Evolutionary conservation across 2,888 invertebrate species (phyloP).

Genomic region (Sphaerolaimus hirsutus): DNA sequence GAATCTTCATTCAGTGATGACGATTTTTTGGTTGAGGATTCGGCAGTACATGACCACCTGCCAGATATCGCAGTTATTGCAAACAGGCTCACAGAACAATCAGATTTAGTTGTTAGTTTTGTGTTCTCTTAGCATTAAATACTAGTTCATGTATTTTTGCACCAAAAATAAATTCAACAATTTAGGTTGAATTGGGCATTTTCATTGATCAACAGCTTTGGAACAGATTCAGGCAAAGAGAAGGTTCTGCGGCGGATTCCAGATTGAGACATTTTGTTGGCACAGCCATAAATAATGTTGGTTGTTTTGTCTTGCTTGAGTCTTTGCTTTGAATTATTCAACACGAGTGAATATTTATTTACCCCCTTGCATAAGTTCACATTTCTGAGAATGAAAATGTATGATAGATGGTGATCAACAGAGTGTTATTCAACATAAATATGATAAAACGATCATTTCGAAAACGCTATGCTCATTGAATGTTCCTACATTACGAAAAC

Average conservation of each 20-base stretch:
- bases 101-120: neutral
- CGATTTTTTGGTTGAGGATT: too few relatives aligned
- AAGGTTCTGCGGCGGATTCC: slow-evolving; percentile 16
- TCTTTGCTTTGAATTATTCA: neutral
- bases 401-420: too few relatives aligned
- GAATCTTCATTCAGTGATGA: too few relatives aligned
- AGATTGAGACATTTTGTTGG: slow-evolving; percentile 20
- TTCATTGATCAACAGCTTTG: slow-evolving; percentile 22
- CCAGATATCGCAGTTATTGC: neutral
- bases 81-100: neutral
- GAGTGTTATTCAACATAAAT: too few relatives aligned
- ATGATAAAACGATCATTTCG: too few relatives aligned
- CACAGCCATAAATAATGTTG: slow-evolving; percentile 21
- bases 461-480: too few relatives aligned
- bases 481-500: too few relatives aligned
- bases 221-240: slow-evolving; percentile 19
- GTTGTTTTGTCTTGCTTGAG: too few relatives aligned
- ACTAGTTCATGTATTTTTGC: neutral
- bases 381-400: too few relatives aligned
- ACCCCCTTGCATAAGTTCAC: too few relatives aligned
- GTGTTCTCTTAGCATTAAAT: neutral
- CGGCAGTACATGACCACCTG: too few relatives aligned
- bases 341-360: too few relatives aligned
- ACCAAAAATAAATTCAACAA: neutral
- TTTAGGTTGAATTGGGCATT: slow-evolving; percentile 21